Evolutionary conservation across 2,888 invertebrate genomes (phyloP).

Genomic region (Agonum fuliginosum): DNA sequence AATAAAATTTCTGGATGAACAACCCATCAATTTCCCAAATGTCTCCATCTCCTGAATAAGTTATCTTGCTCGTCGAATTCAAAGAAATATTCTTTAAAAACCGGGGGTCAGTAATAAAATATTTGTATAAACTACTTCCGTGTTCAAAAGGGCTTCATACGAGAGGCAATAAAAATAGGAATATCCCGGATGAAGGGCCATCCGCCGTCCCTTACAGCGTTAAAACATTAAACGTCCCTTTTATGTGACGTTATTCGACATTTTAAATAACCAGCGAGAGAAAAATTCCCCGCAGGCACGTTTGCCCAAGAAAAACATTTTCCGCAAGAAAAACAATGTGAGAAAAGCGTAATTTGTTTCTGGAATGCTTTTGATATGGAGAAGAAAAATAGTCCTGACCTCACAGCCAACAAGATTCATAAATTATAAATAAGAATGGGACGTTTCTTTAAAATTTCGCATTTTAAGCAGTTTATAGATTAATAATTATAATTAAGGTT

Average conservation of each 20-base stretch:
- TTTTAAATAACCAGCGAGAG: conserved; percentile 49
- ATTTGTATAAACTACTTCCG: conserved; percentile 18
- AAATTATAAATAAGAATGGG: no score
- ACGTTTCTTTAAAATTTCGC: no score
- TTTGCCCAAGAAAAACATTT: conserved; percentile 37
- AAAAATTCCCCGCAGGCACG: conserved; percentile 12
- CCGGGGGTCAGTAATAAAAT: conserved; percentile 34
- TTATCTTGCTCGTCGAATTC: neutral
- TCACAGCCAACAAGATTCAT: neutral
- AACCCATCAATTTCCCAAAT: neutral
- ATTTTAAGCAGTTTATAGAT: no score
- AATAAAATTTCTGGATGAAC: no score
- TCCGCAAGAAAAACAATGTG: conserved; percentile 32
- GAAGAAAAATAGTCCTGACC: neutral
- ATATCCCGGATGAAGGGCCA: conserved; percentile 34
- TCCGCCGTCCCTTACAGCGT: conserved; percentile 54
- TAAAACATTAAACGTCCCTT: conserved; percentile 54
- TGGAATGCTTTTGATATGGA: conserved; percentile 1
- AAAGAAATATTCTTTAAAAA: conserved; percentile 17
- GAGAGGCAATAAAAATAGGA: conserved; percentile 51
- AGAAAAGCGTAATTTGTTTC: conserved; percentile 39
- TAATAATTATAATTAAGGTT: no score
- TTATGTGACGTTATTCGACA: conserved; percentile 55
- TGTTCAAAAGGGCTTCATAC: conserved; percentile 16
- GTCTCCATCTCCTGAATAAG: neutral